Conservation (phyloP, 2,797 vertebrate genomes). For the Xerus rutilus region DNA sequence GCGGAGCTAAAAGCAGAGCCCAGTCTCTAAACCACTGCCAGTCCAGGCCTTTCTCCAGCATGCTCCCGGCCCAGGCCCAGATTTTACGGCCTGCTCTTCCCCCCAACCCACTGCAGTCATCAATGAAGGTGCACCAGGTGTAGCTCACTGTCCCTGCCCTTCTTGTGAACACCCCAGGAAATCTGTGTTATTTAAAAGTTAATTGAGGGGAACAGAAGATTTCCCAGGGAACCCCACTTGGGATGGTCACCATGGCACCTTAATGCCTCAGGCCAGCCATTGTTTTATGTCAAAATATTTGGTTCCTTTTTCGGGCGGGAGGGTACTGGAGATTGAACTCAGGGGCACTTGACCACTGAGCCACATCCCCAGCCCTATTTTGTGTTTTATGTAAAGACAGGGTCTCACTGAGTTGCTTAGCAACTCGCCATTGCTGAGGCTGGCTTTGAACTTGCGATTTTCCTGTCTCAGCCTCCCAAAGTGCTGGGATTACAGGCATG, state of each 20-base stretch:
- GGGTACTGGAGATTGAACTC: no score
- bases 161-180: not conserved
- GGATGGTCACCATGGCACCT: not conserved
- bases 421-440: no score
- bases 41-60: not conserved
- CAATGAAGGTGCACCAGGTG: not conserved
- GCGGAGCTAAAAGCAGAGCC: not conserved
- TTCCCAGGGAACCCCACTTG: not conserved
- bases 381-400: no score
- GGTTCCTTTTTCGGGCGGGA: not conserved
- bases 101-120: not conserved
- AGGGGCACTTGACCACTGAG: no score
- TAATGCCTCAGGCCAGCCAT: not conserved
- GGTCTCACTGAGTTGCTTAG: no score
- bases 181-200: not conserved
- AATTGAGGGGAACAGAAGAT: not conserved
- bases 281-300: not conserved
- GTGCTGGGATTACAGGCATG: no score
- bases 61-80: not conserved
- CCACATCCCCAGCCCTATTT: no score
- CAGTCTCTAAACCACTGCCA: not conserved
- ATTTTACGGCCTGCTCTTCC: not conserved
- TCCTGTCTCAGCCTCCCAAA: no score
- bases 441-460: no score
- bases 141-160: not conserved